Evolutionary conservation across 2,797 vertebrate species (phyloP).

Genomic region (Scarus forsteni): DNA sequence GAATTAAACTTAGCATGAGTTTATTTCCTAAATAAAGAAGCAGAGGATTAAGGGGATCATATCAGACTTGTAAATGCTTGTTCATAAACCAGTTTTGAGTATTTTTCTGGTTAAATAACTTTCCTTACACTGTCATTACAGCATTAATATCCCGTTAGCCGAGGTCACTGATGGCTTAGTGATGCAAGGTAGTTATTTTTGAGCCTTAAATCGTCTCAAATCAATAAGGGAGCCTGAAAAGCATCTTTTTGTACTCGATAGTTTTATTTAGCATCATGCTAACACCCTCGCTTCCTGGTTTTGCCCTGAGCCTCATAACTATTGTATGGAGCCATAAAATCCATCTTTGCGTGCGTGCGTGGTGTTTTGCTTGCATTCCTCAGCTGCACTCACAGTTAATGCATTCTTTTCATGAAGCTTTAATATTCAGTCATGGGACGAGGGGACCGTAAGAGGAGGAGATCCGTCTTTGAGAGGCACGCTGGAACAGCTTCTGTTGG

Average conservation of each 20-base stretch:
- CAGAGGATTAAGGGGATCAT: too few relatives aligned
- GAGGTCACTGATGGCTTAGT: too few relatives aligned
- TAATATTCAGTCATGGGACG: slow-evolving; percentile 59
- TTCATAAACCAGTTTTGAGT: too few relatives aligned
- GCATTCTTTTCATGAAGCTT: slow-evolving; percentile 60
- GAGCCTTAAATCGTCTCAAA: slow-evolving; percentile 24
- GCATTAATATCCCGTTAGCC: too few relatives aligned
- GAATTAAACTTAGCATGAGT: too few relatives aligned
- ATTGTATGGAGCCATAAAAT: slow-evolving; percentile 62
- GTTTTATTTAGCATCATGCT: slow-evolving; percentile 46
- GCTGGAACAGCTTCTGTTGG: neutral
- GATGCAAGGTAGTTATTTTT: too few relatives aligned
- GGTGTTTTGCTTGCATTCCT: slow-evolving; percentile 38
- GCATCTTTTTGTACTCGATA: slow-evolving; percentile 38
- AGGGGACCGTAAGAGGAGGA: slow-evolving; percentile 19
- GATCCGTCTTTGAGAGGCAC: slow-evolving; percentile 7
- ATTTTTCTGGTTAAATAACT: too few relatives aligned
- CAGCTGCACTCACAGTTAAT: slow-evolving; percentile 55
- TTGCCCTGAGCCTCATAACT: slow-evolving; percentile 55
- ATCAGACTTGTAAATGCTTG: too few relatives aligned
- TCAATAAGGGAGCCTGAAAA: slow-evolving; percentile 49
- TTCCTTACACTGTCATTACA: too few relatives aligned
- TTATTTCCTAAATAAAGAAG: too few relatives aligned
- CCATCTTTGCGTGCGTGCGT: slow-evolving; percentile 14
- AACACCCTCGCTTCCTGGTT: slow-evolving; percentile 19